A percentile compares a stretch with the other conserved stretches of the same genome.
phyloP scores from a whole-genome alignment of 2,888 invertebrate genomes.

The Agapostemon virescens region DNA sequence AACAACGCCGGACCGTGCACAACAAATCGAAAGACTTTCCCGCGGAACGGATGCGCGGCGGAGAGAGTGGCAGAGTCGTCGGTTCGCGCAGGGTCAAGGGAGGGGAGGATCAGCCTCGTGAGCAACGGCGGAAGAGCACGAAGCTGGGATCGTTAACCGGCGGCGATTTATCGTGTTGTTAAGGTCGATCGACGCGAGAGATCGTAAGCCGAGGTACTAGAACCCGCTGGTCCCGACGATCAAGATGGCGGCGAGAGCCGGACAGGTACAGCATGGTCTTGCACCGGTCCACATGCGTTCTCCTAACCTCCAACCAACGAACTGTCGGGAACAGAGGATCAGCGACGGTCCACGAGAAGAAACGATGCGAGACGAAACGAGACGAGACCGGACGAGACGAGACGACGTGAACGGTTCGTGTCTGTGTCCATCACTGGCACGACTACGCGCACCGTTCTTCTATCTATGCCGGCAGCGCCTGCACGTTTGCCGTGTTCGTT shows the following conservation, averaged over 20 bases:
- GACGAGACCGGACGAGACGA: constrained; percentile 1
- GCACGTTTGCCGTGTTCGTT: constrained; percentile 50
- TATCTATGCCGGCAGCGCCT: constrained; percentile 47
- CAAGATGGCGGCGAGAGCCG: constrained; percentile 54
- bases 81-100: neutral
- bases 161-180: constrained; percentile 17
- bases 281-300: constrained; percentile 31
- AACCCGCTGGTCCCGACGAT: constrained; percentile 41
- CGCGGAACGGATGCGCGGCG: neutral
- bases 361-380: constrained; percentile 2
- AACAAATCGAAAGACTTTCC: constrained; percentile 5
- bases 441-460: constrained; percentile 43
- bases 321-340: constrained; percentile 11
- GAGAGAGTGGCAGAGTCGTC: neutral
- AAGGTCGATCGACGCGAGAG: constrained; percentile 40
- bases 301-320: constrained; percentile 39
- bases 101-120: neutral
- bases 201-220: constrained; percentile 28
- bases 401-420: constrained; percentile 63
- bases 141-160: constrained; percentile 39
- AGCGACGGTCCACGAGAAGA: neutral
- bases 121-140: neutral
- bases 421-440: constrained; percentile 69
- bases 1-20: neutral
- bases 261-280: constrained; percentile 33